Evolutionary conservation across 1,140 invertebrate species (phyloP), one percentile per base, ranked within the genome.

Genomic region (Hormaphis cornu): DNA sequence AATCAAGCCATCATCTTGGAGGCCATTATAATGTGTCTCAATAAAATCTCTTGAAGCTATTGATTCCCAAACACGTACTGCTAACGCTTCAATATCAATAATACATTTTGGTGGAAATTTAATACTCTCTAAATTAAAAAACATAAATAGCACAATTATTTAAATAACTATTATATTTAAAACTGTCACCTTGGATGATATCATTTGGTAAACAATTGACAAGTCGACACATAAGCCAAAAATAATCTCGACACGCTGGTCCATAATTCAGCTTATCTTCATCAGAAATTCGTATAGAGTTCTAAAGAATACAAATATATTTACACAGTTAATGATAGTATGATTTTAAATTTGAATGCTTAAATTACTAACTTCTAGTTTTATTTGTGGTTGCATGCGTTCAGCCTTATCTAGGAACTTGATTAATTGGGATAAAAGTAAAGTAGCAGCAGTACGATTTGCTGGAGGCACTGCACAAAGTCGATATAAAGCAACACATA

Each of bases 231-330:
- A 94, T 81, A 0, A 96, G 79, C 91, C 92, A 95, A 76, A 96
- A 95, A 78, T 95, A 97, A 77, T 97, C 93, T 22, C 92, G 79
- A 78, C 93, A 95, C 6, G 93, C 91, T 6, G 92, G 91, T 1
- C 93, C 93, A 77, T 92, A 95, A 0, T 91, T 90, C 75, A 95
- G 92, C 75, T 95, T 95, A 3, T 89, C 88, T 75, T 91, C 89
- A 75, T 93, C 89, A 0, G 85, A 44, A 14, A 58, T 46, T 18
- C 37, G 58, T n/a, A 46, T 30, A 16, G 40, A 50, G n/a, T 66
- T 66, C 61, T 66, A 66, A 48, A 35, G 10, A 48, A 30, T n/a
- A 50, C 3, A 50, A 50, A 7, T 22, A 20, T 1, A 10, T 6
- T 26, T 24, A 26, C 1, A 12, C 2, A 8, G 22, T 63, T 9